Evolutionary conservation across 2,888 invertebrate genomes (phyloP).

Genomic region (Dynastes maya): DNA sequence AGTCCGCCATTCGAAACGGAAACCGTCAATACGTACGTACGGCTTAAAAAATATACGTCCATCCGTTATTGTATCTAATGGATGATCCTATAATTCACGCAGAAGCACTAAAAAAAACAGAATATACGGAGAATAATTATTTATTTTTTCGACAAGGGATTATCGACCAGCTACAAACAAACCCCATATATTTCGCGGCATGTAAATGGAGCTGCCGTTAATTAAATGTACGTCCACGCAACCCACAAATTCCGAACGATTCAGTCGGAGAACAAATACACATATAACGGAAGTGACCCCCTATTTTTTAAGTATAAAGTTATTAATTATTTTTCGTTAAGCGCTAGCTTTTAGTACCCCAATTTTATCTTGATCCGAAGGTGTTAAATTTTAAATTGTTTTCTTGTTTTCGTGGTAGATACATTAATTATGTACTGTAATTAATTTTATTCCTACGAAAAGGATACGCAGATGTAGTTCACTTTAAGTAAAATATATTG

Average conservation of each 20-base stretch:
- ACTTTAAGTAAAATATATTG: no score
- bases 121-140: conserved; percentile 18
- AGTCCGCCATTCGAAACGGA: no score
- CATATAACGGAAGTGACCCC: neutral
- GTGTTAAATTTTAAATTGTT: neutral
- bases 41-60: no score
- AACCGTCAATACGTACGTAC: no score
- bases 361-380: neutral
- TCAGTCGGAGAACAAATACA: conserved; percentile 17
- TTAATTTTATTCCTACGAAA: neutral
- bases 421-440: neutral
- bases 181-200: conserved; percentile 17
- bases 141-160: conserved; percentile 31
- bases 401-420: neutral
- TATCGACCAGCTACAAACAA: conserved; percentile 26
- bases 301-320: conserved; percentile 3
- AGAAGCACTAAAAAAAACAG: neutral
- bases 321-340: conserved; percentile 5
- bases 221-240: conserved; percentile 27
- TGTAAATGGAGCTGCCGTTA: conserved; percentile 32
- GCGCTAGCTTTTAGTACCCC: conserved; percentile 1
- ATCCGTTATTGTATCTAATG: conserved; percentile 4
- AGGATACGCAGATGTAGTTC: no score
- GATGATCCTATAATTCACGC: conserved; percentile 2
- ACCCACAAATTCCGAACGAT: conserved; percentile 15